These are phyloP conservation scores for Drosophila nasuta DNA, from an alignment of 1,140 invertebrate genomes.

Conservation along the genomic window DNA sequence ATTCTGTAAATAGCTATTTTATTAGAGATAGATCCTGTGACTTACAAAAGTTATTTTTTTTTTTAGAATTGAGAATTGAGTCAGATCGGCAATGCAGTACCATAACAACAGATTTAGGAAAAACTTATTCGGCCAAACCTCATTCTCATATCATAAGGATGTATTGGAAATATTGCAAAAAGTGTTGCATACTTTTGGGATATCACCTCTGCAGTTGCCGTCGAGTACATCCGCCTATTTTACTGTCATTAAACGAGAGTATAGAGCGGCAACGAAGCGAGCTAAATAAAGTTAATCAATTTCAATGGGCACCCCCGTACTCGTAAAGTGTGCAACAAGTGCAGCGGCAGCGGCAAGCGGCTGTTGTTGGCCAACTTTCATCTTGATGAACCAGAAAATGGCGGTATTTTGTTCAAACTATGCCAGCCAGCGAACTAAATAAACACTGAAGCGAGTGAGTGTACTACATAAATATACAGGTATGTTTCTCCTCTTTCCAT, in stretches of 20 bases:
- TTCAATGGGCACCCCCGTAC: constrained; percentile 55
- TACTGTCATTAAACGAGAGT: constrained; percentile 4
- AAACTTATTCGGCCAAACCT: too few species aligned
- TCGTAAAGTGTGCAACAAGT: constrained; percentile 67
- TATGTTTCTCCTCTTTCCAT: neutral
- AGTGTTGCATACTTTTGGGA: neutral
- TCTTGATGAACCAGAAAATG: constrained; percentile 46
- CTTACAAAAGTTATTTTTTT: too few species aligned
- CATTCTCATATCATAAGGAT: too few species aligned
- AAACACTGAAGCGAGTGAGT: neutral
- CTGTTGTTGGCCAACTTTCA: constrained; percentile 6
- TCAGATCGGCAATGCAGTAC: too few species aligned
- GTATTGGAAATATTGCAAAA: too few species aligned
- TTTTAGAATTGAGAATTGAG: too few species aligned
- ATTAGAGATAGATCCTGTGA: too few species aligned
- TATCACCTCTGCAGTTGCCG: neutral
- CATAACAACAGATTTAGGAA: too few species aligned
- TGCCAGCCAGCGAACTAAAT: constrained; percentile 27
- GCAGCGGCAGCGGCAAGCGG: constrained; percentile 19
- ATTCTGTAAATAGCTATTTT: too few species aligned
- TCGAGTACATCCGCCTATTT: neutral
- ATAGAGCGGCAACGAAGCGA: constrained; percentile 30
- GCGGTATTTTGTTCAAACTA: constrained; percentile 41
- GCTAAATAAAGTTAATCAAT: constrained; percentile 77
- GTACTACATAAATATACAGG: neutral